These are phyloP conservation scores for Parazoanthus swiftii DNA, from an alignment of 92 coral and sea anemone genomes.

Conservation along the genomic window DNA sequence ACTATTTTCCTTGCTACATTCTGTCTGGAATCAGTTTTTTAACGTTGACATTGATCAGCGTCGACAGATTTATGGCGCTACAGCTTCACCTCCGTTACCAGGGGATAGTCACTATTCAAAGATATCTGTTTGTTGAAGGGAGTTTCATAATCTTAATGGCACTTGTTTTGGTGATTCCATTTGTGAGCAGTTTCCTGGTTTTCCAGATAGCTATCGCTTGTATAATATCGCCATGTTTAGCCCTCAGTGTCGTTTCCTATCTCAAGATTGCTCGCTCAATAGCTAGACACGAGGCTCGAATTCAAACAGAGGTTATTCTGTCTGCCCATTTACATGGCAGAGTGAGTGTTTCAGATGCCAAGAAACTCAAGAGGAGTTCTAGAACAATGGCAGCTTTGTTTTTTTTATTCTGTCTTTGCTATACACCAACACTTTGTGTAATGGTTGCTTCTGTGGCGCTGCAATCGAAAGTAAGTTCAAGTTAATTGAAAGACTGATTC, in stretches of 20 bases:
- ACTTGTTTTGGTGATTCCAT: conserved; percentile 3
- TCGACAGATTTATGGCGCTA: conserved; percentile 31
- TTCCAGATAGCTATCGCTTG: conserved; percentile 22
- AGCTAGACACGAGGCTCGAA: conserved; percentile 17
- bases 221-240: conserved; percentile 17
- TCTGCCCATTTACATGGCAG: conserved; percentile 4
- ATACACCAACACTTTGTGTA: conserved; percentile 35
- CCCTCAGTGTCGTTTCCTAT: not conserved
- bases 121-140: conserved; percentile 27
- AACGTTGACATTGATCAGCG: conserved; percentile 32
- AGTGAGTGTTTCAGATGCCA: not conserved
- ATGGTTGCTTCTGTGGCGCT: conserved; percentile 24
- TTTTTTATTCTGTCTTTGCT: conserved; percentile 32
- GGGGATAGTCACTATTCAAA: conserved; percentile 22
- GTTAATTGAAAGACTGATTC: too few relatives aligned
- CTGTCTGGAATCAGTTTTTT: conserved; percentile 40
- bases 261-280: conserved; percentile 30
- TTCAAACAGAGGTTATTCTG: not conserved
- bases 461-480: too few relatives aligned
- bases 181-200: not conserved
- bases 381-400: conserved; percentile 29
- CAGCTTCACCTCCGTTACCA: conserved; percentile 37
- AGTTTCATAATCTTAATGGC: conserved; percentile 6
- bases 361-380: conserved; percentile 29
- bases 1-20: conserved; percentile 39